These are phyloP conservation scores for Limnephilus rhombicus DNA, from an alignment of 2,888 invertebrate genomes.

Conservation along the genomic window DNA sequence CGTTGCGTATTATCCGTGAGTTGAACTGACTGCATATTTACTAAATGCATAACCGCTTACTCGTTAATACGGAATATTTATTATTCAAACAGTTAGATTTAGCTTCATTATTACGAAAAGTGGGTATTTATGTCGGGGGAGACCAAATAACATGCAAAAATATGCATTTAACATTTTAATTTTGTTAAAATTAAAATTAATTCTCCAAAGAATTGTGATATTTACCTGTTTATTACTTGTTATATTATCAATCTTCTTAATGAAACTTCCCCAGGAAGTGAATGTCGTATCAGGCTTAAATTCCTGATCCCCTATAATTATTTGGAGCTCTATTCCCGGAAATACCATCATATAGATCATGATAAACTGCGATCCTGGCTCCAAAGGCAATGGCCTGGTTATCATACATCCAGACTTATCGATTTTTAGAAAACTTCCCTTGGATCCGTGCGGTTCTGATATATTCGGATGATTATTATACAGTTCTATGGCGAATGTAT, in stretches of 20 bases:
- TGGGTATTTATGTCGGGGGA: too few relatives aligned
- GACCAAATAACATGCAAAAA: too few relatives aligned
- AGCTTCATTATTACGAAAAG: too few relatives aligned
- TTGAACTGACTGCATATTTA: too few relatives aligned
- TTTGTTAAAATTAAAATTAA: too few relatives aligned
- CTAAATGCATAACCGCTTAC: too few relatives aligned
- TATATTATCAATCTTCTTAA: background rate
- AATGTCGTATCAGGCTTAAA: background rate
- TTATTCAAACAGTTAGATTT: too few relatives aligned
- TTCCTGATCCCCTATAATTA: background rate
- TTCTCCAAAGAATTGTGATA: too few relatives aligned
- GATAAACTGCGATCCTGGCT: background rate
- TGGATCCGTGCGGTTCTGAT: background rate
- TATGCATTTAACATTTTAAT: too few relatives aligned
- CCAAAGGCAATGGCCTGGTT: background rate
- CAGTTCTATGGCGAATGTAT: background rate
- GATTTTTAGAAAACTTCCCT: background rate
- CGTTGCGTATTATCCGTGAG: too few relatives aligned
- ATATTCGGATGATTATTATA: background rate
- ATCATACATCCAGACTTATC: slow-evolving; percentile 8
- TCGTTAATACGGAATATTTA: too few relatives aligned
- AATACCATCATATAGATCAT: background rate
- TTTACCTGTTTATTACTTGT: background rate
- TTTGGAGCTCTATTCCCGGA: slow-evolving; percentile 8
- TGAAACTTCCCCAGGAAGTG: slow-evolving; percentile 24